A percentile compares a stretch with the other conserved stretches of the same genome.
Evolutionary conservation across 2,797 vertebrate genomes (phyloP).

Genomic region (Dallia pectoralis): DNA sequence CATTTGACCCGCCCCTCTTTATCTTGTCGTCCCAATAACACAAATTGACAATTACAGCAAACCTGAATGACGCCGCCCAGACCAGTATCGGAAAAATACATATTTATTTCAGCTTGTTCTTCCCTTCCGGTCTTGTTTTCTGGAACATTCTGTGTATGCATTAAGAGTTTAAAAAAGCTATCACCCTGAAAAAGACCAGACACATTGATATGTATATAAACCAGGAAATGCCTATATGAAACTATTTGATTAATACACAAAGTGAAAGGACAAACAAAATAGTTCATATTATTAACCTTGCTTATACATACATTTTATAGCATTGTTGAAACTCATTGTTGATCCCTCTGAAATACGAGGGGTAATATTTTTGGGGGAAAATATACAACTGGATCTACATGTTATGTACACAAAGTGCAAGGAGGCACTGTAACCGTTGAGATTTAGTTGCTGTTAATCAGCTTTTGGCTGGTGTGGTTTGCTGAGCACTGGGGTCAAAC

Average conservation of each 20-base stretch:
- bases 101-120: slow-evolving; percentile 8
- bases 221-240: slow-evolving; percentile 34
- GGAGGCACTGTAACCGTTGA: slow-evolving; percentile 88
- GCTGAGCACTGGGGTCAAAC: slow-evolving; percentile 49
- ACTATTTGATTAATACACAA: slow-evolving; percentile 34
- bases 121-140: slow-evolving; percentile 15
- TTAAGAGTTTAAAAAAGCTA: slow-evolving; percentile 8
- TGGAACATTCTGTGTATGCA: not conserved
- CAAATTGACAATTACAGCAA: slow-evolving; percentile 20
- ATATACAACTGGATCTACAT: slow-evolving; percentile 67
- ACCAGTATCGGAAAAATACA: slow-evolving; percentile 28
- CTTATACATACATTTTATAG: slow-evolving; percentile 25
- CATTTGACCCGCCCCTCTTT: slow-evolving; percentile 33
- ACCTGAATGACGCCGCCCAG: slow-evolving; percentile 20
- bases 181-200: slow-evolving; percentile 27
- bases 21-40: slow-evolving; percentile 32
- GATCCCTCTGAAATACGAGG: slow-evolving; percentile 55
- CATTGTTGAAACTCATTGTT: slow-evolving; percentile 59
- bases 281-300: slow-evolving; percentile 19
- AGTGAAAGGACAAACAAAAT: slow-evolving; percentile 24
- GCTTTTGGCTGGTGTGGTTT: slow-evolving; percentile 58
- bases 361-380: slow-evolving; percentile 60
- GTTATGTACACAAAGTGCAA: slow-evolving; percentile 87
- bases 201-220: slow-evolving; percentile 28
- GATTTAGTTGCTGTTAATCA: slow-evolving; percentile 69